Evolutionary conservation across 2,888 invertebrate species (phyloP).

Genomic region (Agrypnus murinus): DNA sequence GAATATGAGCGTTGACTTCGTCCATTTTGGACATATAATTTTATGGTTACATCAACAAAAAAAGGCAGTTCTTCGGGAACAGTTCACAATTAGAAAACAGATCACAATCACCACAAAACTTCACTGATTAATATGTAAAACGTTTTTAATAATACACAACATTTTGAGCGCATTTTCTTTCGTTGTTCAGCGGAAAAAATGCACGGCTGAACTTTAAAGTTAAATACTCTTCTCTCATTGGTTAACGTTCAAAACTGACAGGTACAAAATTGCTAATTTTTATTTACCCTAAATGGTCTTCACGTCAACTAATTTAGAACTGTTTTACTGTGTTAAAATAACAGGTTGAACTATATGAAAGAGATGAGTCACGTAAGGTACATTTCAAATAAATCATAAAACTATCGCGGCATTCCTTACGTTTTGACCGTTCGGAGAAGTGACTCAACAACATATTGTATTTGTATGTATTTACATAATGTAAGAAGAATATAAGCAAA

Average conservation of each 20-base stretch:
- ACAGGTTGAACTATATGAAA: too few relatives aligned
- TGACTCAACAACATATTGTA: slow-evolving; percentile 31
- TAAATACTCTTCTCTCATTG: slow-evolving; percentile 66
- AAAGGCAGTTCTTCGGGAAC: slow-evolving; percentile 48
- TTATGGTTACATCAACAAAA: slow-evolving; percentile 57
- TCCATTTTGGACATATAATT: slow-evolving; percentile 69
- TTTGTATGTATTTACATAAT: background rate
- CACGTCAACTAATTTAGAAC: slow-evolving; percentile 28
- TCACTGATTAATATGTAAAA: slow-evolving; percentile 51
- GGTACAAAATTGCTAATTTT: slow-evolving; percentile 55
- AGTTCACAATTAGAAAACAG: slow-evolving; percentile 29
- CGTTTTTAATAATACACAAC: slow-evolving; percentile 47
- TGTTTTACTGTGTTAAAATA: background rate
- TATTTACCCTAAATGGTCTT: slow-evolving; percentile 37
- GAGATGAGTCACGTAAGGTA: background rate
- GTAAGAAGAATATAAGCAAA: too few relatives aligned
- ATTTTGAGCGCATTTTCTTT: slow-evolving; percentile 65
- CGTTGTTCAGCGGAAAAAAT: slow-evolving; percentile 67
- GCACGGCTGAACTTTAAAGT: slow-evolving; percentile 68
- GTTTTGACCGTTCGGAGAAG: slow-evolving; percentile 8
- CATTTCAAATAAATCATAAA: background rate
- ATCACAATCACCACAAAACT: slow-evolving; percentile 53
- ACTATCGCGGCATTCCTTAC: background rate
- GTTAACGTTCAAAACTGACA: slow-evolving; percentile 63
- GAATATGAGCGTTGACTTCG: slow-evolving; percentile 68